These are phyloP conservation scores for Monochamus saltuarius DNA, from an alignment of 1,140 invertebrate species.

Conservation along the genomic window DNA sequence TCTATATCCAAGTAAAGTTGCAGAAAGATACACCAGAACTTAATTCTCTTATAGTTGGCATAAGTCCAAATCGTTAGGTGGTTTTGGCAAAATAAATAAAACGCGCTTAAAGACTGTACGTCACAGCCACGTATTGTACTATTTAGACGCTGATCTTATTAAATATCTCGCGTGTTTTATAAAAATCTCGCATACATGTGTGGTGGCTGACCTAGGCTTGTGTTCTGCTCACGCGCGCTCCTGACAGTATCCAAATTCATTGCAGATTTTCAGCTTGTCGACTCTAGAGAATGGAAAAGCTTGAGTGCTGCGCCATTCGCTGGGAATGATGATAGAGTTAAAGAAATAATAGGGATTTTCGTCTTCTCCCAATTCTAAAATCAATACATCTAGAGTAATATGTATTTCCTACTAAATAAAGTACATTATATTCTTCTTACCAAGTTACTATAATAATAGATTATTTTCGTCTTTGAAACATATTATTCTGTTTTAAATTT, in stretches of 20 bases:
- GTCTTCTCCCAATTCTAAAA: constrained; percentile 41
- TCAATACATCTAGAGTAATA: constrained; percentile 39
- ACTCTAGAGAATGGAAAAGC: constrained; percentile 47
- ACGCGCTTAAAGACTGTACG: no score
- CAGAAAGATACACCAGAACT: no score
- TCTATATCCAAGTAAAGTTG: no score
- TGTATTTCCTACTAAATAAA: constrained; percentile 28
- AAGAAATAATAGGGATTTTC: constrained; percentile 49
- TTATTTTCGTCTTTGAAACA: background rate
- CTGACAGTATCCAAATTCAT: constrained; percentile 51
- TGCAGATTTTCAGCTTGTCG: constrained; percentile 51
- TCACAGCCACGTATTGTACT: background rate
- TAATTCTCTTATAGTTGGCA: no score
- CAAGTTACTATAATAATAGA: background rate
- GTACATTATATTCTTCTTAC: constrained; percentile 7
- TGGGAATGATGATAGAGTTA: constrained; percentile 49
- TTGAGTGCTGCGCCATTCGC: constrained; percentile 46
- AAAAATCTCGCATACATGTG: constrained; percentile 1
- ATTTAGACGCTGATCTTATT: background rate
- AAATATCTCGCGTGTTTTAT: constrained; percentile 23
- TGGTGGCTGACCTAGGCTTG: constrained; percentile 14
- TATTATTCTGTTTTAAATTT: background rate
- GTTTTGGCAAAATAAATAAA: no score
- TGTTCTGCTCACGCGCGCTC: constrained; percentile 38
- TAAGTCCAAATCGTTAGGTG: no score